These are phyloP conservation scores for Chaitophorus viminalis DNA, from an alignment of 2,888 invertebrate species.

Conservation along the genomic window DNA sequence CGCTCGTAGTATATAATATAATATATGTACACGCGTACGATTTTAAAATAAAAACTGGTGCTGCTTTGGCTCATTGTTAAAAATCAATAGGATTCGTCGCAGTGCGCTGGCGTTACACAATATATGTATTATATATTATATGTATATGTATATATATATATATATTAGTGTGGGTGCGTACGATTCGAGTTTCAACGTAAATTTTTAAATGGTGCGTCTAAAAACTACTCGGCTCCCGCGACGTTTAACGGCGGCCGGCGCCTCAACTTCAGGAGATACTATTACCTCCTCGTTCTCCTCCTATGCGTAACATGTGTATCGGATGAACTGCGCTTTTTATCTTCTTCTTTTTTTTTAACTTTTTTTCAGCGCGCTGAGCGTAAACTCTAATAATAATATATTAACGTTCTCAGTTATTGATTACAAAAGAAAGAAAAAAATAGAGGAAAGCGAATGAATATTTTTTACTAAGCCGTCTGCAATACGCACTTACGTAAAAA, in stretches of 20 bases:
- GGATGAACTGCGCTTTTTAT: not conserved
- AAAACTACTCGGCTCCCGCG: no score
- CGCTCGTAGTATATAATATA: no score
- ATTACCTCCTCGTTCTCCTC: no score
- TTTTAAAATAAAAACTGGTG: not conserved
- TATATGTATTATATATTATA: no score
- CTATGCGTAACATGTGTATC: not conserved
- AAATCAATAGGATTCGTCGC: conserved; percentile 49
- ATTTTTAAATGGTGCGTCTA: not conserved
- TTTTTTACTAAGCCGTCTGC: no score
- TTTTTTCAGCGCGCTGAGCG: no score
- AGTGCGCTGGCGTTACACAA: conserved; percentile 41
- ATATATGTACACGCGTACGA: not conserved
- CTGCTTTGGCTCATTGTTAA: not conserved
- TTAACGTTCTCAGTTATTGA: no score
- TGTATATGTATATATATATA: not conserved
- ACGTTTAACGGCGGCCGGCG: not conserved
- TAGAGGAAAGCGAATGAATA: no score
- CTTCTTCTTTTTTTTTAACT: not conserved
- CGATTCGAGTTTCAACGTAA: not conserved
- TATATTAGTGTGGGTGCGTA: not conserved
- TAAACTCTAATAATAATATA: no score
- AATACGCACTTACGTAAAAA: no score
- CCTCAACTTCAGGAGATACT: not conserved
- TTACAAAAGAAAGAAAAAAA: no score